Percentiles rank a stretch among this genome's conserved stretches.
phyloP scores from a whole-genome alignment of 2,113 vertebrate species.

The Elephas maximus region DNA sequence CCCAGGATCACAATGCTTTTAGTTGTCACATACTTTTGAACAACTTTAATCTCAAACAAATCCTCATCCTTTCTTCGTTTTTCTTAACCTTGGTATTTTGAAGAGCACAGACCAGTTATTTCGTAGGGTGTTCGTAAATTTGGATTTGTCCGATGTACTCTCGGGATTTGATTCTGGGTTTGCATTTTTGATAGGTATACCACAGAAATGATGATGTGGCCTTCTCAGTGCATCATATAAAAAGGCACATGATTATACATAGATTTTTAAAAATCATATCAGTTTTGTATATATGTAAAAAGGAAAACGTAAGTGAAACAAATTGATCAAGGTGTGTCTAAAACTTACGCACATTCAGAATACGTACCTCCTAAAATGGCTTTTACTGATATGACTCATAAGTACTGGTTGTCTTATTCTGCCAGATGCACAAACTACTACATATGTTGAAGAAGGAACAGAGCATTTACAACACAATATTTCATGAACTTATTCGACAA shows the following conservation, averaged over 20 bases:
- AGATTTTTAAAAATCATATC: not conserved
- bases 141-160: slow-evolving; percentile 2
- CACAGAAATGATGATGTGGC: not conserved
- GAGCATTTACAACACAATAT: slow-evolving; percentile 94
- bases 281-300: not conserved
- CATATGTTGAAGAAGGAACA: slow-evolving; percentile 92
- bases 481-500: slow-evolving; percentile 95
- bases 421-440: slow-evolving; percentile 92
- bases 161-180: slow-evolving; percentile 35
- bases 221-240: not conserved
- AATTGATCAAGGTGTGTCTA: not conserved
- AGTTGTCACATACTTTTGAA: not conserved
- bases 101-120: not conserved
- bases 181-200: not conserved
- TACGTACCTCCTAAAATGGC: not conserved
- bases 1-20: not conserved
- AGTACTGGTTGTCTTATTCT: slow-evolving; percentile 59
- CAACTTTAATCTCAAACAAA: not conserved
- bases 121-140: not conserved
- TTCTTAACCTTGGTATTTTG: not conserved
- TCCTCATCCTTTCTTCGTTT: not conserved
- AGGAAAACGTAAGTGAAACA: not conserved
- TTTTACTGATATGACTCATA: not conserved
- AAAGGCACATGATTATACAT: not conserved
- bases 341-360: not conserved